A percentile compares a stretch with the other conserved stretches of the same genome.
Conservation (phyloP, 2,888 invertebrate genomes). For the Leptura quadrifasciata region DNA sequence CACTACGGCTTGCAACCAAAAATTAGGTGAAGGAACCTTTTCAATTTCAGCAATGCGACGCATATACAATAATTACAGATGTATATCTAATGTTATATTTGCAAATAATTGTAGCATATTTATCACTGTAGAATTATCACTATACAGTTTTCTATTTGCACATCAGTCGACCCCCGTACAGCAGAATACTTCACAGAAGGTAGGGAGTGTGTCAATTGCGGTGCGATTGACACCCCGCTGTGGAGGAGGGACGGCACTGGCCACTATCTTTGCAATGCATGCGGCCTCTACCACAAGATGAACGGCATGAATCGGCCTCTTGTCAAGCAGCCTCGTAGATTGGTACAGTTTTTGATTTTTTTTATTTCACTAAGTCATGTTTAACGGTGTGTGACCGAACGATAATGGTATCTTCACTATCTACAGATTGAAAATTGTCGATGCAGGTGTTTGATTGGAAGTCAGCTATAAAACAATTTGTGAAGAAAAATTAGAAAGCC, state of each 20-base stretch:
- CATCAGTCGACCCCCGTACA: slow-evolving; percentile 69
- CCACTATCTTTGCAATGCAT: slow-evolving; percentile 99
- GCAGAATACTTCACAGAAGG: slow-evolving; percentile 82
- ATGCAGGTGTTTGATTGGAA: slow-evolving; percentile 5
- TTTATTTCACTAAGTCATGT: slow-evolving; percentile 45
- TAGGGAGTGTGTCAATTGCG: slow-evolving; percentile 98
- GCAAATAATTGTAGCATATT: slow-evolving; percentile 31
- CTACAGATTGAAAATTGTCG: background rate
- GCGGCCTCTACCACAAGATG: slow-evolving; percentile 98
- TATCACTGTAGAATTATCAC: background rate
- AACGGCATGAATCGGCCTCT: slow-evolving; percentile 95
- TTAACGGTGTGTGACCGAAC: slow-evolving; percentile 58
- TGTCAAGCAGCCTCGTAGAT: slow-evolving; percentile 92
- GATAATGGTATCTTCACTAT: slow-evolving; percentile 46
- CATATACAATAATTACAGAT: no score
- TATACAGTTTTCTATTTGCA: slow-evolving; percentile 45
- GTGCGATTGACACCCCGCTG: slow-evolving; percentile 95
- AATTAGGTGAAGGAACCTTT: no score
- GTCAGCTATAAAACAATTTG: background rate
- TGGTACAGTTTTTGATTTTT: slow-evolving; percentile 77
- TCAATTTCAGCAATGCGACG: no score
- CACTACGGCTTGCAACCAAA: no score
- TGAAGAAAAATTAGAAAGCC: background rate
- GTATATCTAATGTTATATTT: slow-evolving; percentile 7
- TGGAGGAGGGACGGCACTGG: slow-evolving; percentile 99